These are phyloP conservation scores for Euglossa dilemma DNA, from an alignment of 1,140 invertebrate species.

Conservation along the genomic window DNA sequence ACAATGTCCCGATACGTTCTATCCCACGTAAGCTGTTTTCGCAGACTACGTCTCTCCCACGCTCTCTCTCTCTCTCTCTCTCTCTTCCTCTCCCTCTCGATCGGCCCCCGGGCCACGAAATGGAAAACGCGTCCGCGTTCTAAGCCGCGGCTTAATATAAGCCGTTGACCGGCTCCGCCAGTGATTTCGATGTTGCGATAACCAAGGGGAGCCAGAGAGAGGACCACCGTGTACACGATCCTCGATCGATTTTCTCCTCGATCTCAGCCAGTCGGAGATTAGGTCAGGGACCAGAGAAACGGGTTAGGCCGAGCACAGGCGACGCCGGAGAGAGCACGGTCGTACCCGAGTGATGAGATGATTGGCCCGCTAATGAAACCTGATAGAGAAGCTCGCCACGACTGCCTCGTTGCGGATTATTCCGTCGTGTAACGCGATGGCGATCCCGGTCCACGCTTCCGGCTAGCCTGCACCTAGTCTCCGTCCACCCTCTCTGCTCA, in stretches of 20 bases:
- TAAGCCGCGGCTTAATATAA: slow-evolving; percentile 60
- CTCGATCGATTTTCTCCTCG: slow-evolving; percentile 61
- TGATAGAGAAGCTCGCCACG: slow-evolving; percentile 72
- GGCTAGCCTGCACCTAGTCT: slow-evolving; percentile 19
- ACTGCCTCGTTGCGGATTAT: slow-evolving; percentile 61
- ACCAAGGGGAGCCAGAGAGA: not conserved
- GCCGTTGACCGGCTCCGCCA: slow-evolving; percentile 41
- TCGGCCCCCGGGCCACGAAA: slow-evolving; percentile 5
- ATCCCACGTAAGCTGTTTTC: slow-evolving; percentile 59
- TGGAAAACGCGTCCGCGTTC: slow-evolving; percentile 66
- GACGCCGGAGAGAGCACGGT: slow-evolving; percentile 55
- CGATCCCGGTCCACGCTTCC: slow-evolving; percentile 71
- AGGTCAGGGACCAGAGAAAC: slow-evolving; percentile 75
- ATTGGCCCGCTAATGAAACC: slow-evolving; percentile 79
- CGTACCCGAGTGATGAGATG: slow-evolving; percentile 75
- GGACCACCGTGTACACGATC: slow-evolving; percentile 17
- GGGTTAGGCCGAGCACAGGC: slow-evolving; percentile 67
- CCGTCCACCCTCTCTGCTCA: not conserved
- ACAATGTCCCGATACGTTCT: slow-evolving; percentile 59
- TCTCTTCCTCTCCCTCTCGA: not conserved
- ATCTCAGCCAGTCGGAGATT: slow-evolving; percentile 62
- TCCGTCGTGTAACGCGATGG: slow-evolving; percentile 64
- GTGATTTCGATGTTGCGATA: slow-evolving; percentile 62
- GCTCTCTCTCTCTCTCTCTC: not conserved
- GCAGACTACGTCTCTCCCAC: not conserved